Evolutionary conservation across 1,140 invertebrate genomes (phyloP).

Genomic region (Chlorops oryzae): DNA sequence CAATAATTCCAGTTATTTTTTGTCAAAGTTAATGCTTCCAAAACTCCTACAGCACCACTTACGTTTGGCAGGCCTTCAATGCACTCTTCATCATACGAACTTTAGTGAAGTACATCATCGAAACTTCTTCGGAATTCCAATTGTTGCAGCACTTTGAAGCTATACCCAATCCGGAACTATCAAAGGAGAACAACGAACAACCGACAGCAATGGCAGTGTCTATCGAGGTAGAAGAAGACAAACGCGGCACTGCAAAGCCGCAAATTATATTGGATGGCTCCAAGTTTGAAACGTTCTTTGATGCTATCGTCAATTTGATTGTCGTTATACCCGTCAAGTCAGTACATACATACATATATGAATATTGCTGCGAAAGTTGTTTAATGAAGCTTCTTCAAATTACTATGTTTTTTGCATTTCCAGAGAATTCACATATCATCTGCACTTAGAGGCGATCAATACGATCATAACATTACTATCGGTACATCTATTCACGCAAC

Average conservation of each 20-base stretch:
- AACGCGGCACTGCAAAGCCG: constrained; percentile 6
- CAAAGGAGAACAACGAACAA: constrained; percentile 27
- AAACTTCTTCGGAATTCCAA: constrained; percentile 68
- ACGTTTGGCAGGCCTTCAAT: constrained; percentile 93
- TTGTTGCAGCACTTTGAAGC: constrained; percentile 68
- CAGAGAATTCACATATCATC: constrained; percentile 80
- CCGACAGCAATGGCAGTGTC: constrained; percentile 26
- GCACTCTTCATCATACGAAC: constrained; percentile 85
- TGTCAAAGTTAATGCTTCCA: neutral
- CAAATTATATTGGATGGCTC: constrained; percentile 39
- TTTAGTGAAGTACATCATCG: constrained; percentile 83
- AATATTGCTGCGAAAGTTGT: constrained; percentile 9
- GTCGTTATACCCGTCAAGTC: constrained; percentile 45
- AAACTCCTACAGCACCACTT: constrained; percentile 64
- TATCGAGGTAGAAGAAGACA: constrained; percentile 36
- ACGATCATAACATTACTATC: constrained; percentile 79
- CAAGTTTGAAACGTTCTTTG: constrained; percentile 46
- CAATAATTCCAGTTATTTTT: constrained; percentile 35
- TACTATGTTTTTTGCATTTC: constrained; percentile 37
- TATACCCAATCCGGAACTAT: constrained; percentile 38
- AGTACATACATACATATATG: constrained; percentile 5
- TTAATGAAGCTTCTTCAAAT: neutral
- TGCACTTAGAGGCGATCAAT: constrained; percentile 85
- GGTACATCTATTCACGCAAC: constrained; percentile 76
- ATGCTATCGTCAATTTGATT: constrained; percentile 44